Conservation (phyloP, 2,888 invertebrate species). For the Callyntrura guangdongensis region DNA sequence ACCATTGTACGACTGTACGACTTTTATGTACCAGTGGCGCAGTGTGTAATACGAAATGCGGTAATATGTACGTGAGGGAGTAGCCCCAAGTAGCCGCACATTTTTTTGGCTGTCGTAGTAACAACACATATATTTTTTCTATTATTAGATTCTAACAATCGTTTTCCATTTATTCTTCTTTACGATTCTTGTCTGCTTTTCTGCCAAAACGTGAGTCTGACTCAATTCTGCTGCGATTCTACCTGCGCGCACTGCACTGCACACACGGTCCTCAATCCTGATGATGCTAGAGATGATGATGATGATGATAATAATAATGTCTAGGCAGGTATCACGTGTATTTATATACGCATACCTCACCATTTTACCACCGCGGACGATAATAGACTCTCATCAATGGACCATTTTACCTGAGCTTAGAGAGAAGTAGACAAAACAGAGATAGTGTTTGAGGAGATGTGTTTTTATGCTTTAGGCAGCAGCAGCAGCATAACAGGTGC, state of each 20-base stretch:
- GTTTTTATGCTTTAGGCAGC: not conserved
- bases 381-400: not conserved
- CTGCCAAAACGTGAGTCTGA: slow-evolving; percentile 17
- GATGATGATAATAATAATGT: not conserved
- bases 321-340: not conserved
- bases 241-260: not conserved
- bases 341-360: not conserved
- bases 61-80: not conserved
- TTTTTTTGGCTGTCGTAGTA: slow-evolving; percentile 2
- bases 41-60: too few species aligned
- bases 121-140: not conserved
- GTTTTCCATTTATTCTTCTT: not conserved
- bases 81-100: not conserved
- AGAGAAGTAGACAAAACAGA: too few species aligned
- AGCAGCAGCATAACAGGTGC: slow-evolving; percentile 42
- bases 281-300: not conserved
- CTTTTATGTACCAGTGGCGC: too few species aligned
- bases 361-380: not conserved
- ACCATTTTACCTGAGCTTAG: not conserved
- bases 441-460: not conserved
- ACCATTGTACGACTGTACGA: too few species aligned
- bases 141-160: too few species aligned
- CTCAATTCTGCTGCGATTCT: not conserved
- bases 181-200: not conserved
- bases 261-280: not conserved